Evolutionary conservation across 2,113 vertebrate genomes (phyloP).

Genomic region (Ovis aries): DNA sequence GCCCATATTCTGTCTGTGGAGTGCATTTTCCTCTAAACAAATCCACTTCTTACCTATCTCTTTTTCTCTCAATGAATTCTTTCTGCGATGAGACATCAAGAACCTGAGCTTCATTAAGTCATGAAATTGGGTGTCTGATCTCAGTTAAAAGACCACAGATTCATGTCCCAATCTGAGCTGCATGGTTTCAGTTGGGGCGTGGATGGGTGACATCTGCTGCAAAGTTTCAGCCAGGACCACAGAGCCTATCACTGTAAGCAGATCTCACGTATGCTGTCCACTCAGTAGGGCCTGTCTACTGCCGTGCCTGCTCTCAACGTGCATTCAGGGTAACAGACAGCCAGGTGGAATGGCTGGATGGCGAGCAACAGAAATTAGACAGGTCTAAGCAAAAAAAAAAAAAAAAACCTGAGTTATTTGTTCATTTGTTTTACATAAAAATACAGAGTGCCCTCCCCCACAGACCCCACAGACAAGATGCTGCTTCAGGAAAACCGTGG

Average conservation of each 20-base stretch:
- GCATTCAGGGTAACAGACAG: neutral
- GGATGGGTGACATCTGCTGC: neutral
- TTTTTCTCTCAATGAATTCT: neutral
- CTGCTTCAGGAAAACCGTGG: neutral
- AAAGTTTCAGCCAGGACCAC: neutral
- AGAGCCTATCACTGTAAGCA: rapidly evolving
- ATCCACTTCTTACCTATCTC: neutral
- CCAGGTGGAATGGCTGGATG: neutral
- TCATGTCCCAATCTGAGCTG: neutral
- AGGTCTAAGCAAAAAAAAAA: neutral
- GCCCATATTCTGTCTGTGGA: neutral
- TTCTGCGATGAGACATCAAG: neutral
- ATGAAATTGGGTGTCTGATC: neutral
- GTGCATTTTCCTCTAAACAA: neutral
- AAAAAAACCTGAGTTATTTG: neutral
- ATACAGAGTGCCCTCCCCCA: neutral
- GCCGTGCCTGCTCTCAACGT: neutral
- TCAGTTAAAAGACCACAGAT: neutral
- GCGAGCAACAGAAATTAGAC: neutral
- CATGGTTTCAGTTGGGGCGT: neutral
- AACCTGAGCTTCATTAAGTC: neutral
- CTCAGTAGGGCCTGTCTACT: neutral
- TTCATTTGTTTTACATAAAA: neutral
- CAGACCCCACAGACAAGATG: neutral
- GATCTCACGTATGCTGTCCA: rapidly evolving